Evolutionary conservation across 1,140 invertebrate genomes (phyloP), one percentile per base, ranked within the genome.

Genomic region (Fopius arisanus): DNA sequence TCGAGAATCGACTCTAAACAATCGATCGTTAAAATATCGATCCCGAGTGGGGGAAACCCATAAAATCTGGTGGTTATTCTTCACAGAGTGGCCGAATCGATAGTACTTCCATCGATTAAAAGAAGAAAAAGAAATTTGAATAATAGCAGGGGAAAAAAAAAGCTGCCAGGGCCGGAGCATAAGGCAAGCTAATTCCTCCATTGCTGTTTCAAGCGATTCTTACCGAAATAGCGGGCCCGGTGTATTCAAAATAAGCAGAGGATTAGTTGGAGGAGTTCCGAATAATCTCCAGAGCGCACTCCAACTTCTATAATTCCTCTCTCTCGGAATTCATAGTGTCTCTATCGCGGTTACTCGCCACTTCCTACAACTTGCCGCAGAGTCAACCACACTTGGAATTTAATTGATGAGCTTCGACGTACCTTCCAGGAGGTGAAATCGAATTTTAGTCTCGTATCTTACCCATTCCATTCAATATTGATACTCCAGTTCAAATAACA

Each of bases 201-300:
- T 62, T 59, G 31, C 19, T 43, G 51, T 31, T 59, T 70, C 41
- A 54, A 23, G 26, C 29, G 16, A 59, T 70, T 70, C 67, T 29
- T 10, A 54, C 9, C 26, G 14, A 54, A 19, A 63, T 71, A 62
- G 23, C 21, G 21, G 54, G 6, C 59, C 3, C n/a, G 33, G 0
- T 62, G 69, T 71, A 71, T 71, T 71, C 69, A 71, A 71, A 71
- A 71, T 71, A 71, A 71, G 54, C 69, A 26, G 29, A 40, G 69
- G 69, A 71, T 71, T 71, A 63, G 54, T 71, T 63, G 14, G 28
- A 63, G n/a, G 69, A 71, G 69, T 71, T 63, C 54, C 48, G 69
- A 71, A 71, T 71, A 71, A 71, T 71, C 69, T 71, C 29, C 51
- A 33, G 37, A 19, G 41, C 62, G 62, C 62, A 65, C 62, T 65